These are phyloP conservation scores for Tuberolachnus salignus DNA, from an alignment of 2,888 invertebrate genomes.

Conservation along the genomic window DNA sequence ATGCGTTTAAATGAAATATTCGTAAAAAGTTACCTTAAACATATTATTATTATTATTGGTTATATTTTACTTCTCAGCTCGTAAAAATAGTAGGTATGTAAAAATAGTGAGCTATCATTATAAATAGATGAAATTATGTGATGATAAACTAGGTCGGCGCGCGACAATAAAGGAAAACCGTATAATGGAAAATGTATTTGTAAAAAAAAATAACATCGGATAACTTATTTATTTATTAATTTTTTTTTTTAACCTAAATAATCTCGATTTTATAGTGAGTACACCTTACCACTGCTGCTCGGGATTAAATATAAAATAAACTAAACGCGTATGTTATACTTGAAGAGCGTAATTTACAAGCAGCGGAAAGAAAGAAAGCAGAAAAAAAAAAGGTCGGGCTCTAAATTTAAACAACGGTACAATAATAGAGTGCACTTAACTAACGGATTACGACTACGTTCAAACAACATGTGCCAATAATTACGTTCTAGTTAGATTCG, in stretches of 20 bases:
- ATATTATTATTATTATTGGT: background rate
- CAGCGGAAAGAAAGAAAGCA: background rate
- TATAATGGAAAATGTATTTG: slow-evolving; percentile 7
- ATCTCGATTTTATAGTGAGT: background rate
- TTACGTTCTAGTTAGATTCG: slow-evolving; percentile 42
- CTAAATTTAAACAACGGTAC: slow-evolving; percentile 54
- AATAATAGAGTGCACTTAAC: slow-evolving; percentile 45
- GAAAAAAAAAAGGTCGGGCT: slow-evolving; percentile 30
- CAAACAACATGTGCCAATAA: slow-evolving; percentile 35
- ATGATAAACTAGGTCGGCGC: background rate
- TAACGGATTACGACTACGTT: slow-evolving; percentile 40
- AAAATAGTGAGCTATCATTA: background rate
- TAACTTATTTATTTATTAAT: background rate
- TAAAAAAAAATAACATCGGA: background rate
- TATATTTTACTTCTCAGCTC: background rate
- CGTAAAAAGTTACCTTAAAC: background rate
- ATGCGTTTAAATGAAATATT: too few species aligned
- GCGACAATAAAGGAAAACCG: background rate
- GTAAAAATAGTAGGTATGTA: background rate
- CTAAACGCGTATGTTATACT: background rate
- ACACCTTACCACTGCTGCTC: background rate
- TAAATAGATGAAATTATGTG: background rate
- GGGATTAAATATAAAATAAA: background rate
- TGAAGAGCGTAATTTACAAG: background rate
- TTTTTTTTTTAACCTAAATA: background rate